Evolutionary conservation across 1,140 invertebrate species (phyloP).

Genomic region (Daktulosphaira vitifoliae): DNA sequence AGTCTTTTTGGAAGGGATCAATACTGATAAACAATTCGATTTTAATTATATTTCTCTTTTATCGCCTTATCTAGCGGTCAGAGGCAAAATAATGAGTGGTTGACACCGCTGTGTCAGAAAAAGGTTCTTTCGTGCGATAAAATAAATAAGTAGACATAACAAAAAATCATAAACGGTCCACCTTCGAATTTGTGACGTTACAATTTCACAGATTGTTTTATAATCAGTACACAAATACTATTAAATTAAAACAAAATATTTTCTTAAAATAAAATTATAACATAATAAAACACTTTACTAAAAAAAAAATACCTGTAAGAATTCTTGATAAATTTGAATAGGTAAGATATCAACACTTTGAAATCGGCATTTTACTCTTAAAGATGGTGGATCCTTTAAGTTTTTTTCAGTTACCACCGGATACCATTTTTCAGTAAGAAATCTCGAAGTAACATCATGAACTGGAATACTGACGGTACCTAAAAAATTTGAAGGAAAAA

Average conservation of each 20-base stretch:
- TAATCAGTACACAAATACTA: conserved; percentile 81
- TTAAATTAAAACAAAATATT: conserved; percentile 35
- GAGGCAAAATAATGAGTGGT: no score
- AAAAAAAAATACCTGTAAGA: conserved; percentile 62
- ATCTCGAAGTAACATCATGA: conserved; percentile 71
- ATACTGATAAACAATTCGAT: no score
- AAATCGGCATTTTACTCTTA: conserved; percentile 82
- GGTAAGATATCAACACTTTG: conserved; percentile 88
- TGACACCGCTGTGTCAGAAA: no score
- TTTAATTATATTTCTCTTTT: no score
- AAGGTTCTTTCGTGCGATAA: no score
- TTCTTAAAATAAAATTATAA: background rate
- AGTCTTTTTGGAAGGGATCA: no score
- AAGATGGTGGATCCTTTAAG: conserved; percentile 59
- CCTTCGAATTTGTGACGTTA: no score
- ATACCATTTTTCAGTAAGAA: conserved; percentile 86
- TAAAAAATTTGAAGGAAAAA: no score
- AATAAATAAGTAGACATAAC: no score
- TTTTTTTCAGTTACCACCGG: conserved; percentile 62
- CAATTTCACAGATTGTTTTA: conserved; percentile 58
- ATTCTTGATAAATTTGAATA: conserved; percentile 71
- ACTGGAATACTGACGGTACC: conserved; percentile 83
- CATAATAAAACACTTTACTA: no score
- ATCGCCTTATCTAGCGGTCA: no score
- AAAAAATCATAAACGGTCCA: no score